phyloP scores from a whole-genome alignment of 2,113 vertebrate species.

The Jacana jacana region DNA sequence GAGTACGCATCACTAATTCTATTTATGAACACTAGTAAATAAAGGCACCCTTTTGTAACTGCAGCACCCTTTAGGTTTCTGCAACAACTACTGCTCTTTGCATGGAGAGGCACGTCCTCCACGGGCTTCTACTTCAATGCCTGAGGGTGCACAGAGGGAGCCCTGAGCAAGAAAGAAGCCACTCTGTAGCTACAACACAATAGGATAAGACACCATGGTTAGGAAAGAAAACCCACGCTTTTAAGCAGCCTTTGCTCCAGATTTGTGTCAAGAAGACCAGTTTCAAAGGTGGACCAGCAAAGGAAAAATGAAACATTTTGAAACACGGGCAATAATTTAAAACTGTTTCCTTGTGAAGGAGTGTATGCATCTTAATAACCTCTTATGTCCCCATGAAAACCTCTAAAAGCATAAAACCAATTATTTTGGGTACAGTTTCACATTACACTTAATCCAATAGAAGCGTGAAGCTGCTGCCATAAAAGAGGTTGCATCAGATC shows the following conservation, averaged over 20 bases:
- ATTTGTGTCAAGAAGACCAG: not conserved
- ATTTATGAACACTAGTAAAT: not conserved
- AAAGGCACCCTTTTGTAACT: not conserved
- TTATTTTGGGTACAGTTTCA: slow-evolving; percentile 42
- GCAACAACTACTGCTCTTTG: not conserved
- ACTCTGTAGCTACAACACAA: not conserved
- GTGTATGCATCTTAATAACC: slow-evolving; percentile 11
- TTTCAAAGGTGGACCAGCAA: not conserved
- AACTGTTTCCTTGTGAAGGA: not conserved
- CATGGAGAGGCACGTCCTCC: not conserved
- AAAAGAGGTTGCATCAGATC: not conserved
- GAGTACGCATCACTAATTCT: not conserved
- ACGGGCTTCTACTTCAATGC: not conserved
- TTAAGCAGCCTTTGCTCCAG: not conserved
- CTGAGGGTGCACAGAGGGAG: not conserved
- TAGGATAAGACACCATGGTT: not conserved
- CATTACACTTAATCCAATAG: slow-evolving; percentile 6
- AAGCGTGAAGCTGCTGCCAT: slow-evolving; percentile 12
- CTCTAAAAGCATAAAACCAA: slow-evolving; percentile 62
- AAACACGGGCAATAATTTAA: not conserved
- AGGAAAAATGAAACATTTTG: not conserved
- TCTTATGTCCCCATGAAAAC: slow-evolving; percentile 41
- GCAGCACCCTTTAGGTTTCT: not conserved
- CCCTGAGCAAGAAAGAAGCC: not conserved
- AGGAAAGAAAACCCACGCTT: not conserved